Evolutionary conservation across 2,797 vertebrate genomes (phyloP), one percentile per base, ranked within the genome.

Genomic region (Macropodus opercularis): DNA sequence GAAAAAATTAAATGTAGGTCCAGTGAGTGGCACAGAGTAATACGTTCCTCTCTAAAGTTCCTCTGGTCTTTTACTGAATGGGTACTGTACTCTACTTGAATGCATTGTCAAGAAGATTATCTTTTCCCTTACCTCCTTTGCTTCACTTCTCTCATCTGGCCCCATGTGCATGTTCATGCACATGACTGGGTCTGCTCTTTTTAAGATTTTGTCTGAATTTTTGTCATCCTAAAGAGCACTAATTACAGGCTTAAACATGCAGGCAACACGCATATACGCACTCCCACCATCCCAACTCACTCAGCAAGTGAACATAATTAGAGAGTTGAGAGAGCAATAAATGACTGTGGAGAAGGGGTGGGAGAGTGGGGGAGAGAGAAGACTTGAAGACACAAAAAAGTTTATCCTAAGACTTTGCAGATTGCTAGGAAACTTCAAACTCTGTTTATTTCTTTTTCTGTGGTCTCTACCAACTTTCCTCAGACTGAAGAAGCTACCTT

Each of bases 161-260:
- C 21, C 26, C 2, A 4, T 10, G 47, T 40, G 57, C 27, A 11
- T 7, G 0, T 8, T 19, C 50, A 2, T 26, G 57, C 73, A 63
- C 66, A 55, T 42, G 17, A 69, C 43, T n/a, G 13, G 51, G 57
- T 50, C 56, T 70, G 52, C 73, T 84, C 61, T 73, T 86, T 80
- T 80, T 54, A 75, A 79, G 69, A 23, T 86, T 87, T 90, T 78
- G 86, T 84, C 63, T 13, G 84, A 88, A 81, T 83, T 87, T 84
- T 76, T 87, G 83, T 89, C 85, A 77, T 88, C 82, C 82, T 82
- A 84, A 87, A 88, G 82, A 83, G 78, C 75, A 77, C 75, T 89
- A 88, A 90, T 90, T 89, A 89, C 86, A 90, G 86, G 79, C 83
- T 85, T 84, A 74, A 83, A 79, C 67, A 63, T 83, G 81, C 31